Conservation (phyloP, 2,113 vertebrate species). For the Mellivora capensis region DNA sequence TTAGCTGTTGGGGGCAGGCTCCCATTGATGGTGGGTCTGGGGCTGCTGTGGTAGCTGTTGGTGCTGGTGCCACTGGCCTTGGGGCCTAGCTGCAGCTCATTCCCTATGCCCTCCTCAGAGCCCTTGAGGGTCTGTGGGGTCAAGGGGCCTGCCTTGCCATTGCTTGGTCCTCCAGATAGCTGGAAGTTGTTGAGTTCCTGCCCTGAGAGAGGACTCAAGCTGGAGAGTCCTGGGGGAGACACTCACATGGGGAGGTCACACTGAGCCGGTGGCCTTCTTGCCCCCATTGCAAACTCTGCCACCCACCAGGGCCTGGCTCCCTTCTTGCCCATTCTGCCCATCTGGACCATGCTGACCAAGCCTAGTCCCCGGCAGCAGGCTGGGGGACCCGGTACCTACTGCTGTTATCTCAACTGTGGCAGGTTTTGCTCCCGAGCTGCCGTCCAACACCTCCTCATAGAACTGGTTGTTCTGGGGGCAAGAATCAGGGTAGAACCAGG, state of each 20-base stretch:
- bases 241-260: neutral
- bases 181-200: constrained; percentile 86
- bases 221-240: neutral
- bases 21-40: neutral
- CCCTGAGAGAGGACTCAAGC: constrained; percentile 13
- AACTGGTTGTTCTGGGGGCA: constrained; percentile 85
- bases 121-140: constrained; percentile 22
- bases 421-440: constrained; percentile 78
- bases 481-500: neutral
- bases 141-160: constrained; percentile 20
- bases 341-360: fast-evolving
- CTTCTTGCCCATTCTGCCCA: neutral
- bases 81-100: neutral
- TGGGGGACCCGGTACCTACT: constrained; percentile 82
- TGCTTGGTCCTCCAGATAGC: constrained; percentile 62
- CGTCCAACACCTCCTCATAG: constrained; percentile 89
- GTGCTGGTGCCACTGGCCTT: neutral
- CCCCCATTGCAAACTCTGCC: neutral
- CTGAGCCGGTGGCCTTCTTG: neutral
- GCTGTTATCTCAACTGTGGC: constrained; percentile 87
- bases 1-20: constrained; percentile 77
- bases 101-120: neutral
- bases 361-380: neutral
- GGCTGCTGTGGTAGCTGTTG: neutral
- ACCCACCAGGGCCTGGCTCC: neutral